These are phyloP conservation scores for Lutraria rhynchaena DNA, from an alignment of 1,140 invertebrate genomes.

Conservation along the genomic window DNA sequence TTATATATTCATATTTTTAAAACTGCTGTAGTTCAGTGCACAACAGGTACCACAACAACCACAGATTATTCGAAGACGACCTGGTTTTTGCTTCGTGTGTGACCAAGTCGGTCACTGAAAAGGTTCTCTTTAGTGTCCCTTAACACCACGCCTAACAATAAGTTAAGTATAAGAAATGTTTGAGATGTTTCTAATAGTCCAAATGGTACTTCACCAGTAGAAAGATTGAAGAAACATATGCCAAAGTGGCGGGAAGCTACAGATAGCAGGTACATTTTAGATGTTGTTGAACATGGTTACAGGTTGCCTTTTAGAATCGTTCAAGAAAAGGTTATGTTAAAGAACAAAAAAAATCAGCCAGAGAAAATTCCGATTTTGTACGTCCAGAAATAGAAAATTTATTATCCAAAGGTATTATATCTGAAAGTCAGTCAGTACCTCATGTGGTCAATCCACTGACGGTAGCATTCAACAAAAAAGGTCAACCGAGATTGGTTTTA, in stretches of 20 bases:
- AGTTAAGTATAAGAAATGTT: neutral
- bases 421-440: too few species aligned
- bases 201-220: neutral
- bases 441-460: too few species aligned
- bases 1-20: too few species aligned
- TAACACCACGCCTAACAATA: neutral
- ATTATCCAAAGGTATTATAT: constrained; percentile 10
- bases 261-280: too few species aligned
- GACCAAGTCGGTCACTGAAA: neutral
- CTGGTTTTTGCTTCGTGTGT: neutral
- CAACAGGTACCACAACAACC: too few species aligned
- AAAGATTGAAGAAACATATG: neutral
- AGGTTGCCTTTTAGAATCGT: too few species aligned
- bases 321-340: neutral
- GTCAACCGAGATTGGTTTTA: constrained; percentile 31
- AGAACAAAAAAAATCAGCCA: neutral
- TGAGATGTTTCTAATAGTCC: neutral
- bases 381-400: neutral
- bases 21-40: too few species aligned
- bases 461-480: constrained; percentile 5
- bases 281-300: too few species aligned
- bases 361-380: too few species aligned
- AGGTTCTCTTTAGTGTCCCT: neutral
- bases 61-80: too few species aligned
- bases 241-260: too few species aligned